phyloP scores from a whole-genome alignment of 2,797 vertebrate species.

The Bradypodion pumilum region DNA sequence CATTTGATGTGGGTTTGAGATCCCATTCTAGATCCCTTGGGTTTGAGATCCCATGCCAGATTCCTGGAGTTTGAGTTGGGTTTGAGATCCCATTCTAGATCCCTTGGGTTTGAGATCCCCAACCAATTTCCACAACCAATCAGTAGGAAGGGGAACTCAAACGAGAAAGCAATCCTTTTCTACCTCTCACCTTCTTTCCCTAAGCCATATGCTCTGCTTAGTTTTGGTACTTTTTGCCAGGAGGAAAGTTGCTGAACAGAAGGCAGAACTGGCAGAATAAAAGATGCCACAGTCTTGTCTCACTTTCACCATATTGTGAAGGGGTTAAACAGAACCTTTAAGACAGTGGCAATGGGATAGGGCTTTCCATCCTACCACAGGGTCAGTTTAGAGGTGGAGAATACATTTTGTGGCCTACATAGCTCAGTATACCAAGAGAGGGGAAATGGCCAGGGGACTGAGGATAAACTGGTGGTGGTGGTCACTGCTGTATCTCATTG shows the following conservation, averaged over 20 bases:
- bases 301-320: background rate
- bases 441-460: background rate
- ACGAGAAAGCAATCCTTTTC: no score
- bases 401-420: background rate
- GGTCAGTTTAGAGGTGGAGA: background rate
- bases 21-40: no score
- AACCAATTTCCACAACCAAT: background rate
- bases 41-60: no score
- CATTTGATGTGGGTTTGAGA: no score
- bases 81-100: no score
- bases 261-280: background rate
- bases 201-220: background rate
- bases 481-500: background rate
- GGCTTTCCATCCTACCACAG: background rate
- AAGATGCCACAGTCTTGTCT: background rate
- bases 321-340: background rate
- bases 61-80: no score
- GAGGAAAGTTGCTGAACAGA: background rate
- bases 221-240: background rate
- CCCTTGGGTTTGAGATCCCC: no score
- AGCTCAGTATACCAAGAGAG: background rate
- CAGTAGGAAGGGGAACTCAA: background rate
- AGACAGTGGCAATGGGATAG: background rate
- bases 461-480: background rate
- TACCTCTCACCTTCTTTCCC: background rate